Base-by-base conservation (phyloP, 2,888 invertebrate species). In the Marronus borbonicus region DNA sequence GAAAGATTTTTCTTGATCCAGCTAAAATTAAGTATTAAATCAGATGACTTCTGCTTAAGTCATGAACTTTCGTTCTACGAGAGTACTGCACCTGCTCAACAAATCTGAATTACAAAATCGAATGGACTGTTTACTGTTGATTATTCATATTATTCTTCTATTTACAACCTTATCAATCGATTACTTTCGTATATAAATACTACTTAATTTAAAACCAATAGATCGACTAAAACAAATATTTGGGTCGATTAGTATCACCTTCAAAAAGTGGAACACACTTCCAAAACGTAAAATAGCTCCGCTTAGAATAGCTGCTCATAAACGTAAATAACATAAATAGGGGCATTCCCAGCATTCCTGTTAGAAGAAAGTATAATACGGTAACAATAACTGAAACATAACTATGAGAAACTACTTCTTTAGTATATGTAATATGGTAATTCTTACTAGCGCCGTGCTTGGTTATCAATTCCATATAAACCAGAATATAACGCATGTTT, bases 241-340 rank as follows among this genome's bases (percentile, higher is more conserved):
- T 36, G 31, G 5, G 4, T 36, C 31, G 31, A 36, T 36, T 36
- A 36, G 31, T 8, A 65, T 60, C 49, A 79, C 79, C 79, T 76
- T 72, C 65, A 39, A 77, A 72, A 20, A 79, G 44, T n/a, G 79
- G 79, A 12, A 77, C 68, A 14, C 79, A 79, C 28, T 79, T 76
- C 79, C 79, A 79, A 62, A 79, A 79, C 14, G 20, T 74, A 17
- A 79, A 12, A 62, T 70, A 79, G 52, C 77, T 58, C 49, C 66
- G 62, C 20, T 66, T 66, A 24, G 76, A 79, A 17, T 79, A 79
- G 49, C 76, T 79, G 17, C 79, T 77, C 79, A 79, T 79, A 49
- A 79, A 79, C 14, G 65, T 76, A 28, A 65, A 66, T 31, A 79
- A 24, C 50, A 77, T 74, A 20, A 76, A 64, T 50, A 79, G n/a